These are phyloP conservation scores for Hycleus cichorii DNA, from an alignment of 1,140 invertebrate genomes.

Conservation along the genomic window DNA sequence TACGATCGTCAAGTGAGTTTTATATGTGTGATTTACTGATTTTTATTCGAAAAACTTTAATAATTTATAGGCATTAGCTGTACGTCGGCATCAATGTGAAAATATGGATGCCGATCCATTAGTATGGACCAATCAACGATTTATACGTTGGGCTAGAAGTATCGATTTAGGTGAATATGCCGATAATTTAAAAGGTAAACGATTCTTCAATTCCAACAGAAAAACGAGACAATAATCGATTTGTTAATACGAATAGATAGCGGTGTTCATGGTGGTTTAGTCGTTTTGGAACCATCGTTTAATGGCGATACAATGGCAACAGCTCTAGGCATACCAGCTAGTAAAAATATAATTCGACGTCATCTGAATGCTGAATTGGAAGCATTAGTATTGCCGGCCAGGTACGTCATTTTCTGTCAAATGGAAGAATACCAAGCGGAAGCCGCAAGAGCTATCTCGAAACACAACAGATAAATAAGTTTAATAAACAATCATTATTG, in stretches of 20 bases:
- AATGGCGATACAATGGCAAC: constrained; percentile 91
- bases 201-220: not conserved
- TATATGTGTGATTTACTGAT: not conserved
- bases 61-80: constrained; percentile 64
- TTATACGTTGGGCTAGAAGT: constrained; percentile 84
- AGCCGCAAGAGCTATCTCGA: constrained; percentile 42
- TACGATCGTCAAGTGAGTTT: constrained; percentile 78
- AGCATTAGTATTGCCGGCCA: constrained; percentile 80
- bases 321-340: constrained; percentile 83
- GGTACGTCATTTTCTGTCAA: constrained; percentile 76
- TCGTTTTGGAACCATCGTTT: constrained; percentile 87
- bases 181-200: constrained; percentile 82
- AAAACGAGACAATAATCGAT: not conserved
- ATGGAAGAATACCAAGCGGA: constrained; percentile 68
- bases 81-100: constrained; percentile 80
- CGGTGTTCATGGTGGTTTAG: constrained; percentile 87
- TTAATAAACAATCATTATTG: constrained; percentile 15
- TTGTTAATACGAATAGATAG: constrained; percentile 56
- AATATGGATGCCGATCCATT: constrained; percentile 81
- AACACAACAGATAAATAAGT: constrained; percentile 32
- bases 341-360: constrained; percentile 85
- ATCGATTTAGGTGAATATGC: constrained; percentile 91
- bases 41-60: not conserved
- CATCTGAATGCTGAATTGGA: constrained; percentile 87
- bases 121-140: constrained; percentile 91